Evolutionary conservation across 35 echinoderm and acorn worm genomes (phyloP).

Genomic region (Ophioderma brevispina): DNA sequence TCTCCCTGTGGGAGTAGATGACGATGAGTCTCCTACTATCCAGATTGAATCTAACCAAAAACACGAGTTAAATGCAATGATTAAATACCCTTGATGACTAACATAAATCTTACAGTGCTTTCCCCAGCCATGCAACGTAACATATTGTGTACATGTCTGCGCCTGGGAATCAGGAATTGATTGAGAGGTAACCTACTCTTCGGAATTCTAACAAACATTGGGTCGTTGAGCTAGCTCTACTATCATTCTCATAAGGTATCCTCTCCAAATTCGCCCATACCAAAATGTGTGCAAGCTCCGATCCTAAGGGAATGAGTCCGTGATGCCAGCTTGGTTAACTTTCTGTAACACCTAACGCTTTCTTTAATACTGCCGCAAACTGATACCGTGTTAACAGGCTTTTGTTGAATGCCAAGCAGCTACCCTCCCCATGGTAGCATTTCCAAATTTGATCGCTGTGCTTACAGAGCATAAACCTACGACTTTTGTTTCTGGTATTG

Average conservation of each 20-base stretch:
- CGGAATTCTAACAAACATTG: not conserved
- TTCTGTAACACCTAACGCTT: not conserved
- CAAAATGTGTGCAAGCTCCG: not conserved
- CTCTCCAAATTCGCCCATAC: not conserved
- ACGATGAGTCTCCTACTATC: not conserved
- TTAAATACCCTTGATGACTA: not conserved
- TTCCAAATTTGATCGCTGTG: not conserved
- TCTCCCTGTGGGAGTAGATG: not conserved
- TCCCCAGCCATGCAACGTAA: not conserved
- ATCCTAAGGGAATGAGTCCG: not conserved
- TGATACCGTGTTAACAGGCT: not conserved
- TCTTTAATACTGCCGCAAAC: not conserved
- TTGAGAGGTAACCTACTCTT: not conserved
- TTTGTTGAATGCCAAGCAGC: not conserved
- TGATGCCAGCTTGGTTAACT: not conserved
- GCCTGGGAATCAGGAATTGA: not conserved
- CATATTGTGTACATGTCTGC: not conserved
- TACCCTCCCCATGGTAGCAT: not conserved
- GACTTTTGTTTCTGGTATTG: not conserved
- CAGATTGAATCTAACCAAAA: not conserved
- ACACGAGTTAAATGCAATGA: not conserved
- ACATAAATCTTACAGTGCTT: not conserved
- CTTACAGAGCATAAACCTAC: not conserved
- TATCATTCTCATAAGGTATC: not conserved
- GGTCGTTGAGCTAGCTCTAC: not conserved